phyloP scores from a whole-genome alignment of 2,113 vertebrate species.

The Ardeotis arabs region DNA sequence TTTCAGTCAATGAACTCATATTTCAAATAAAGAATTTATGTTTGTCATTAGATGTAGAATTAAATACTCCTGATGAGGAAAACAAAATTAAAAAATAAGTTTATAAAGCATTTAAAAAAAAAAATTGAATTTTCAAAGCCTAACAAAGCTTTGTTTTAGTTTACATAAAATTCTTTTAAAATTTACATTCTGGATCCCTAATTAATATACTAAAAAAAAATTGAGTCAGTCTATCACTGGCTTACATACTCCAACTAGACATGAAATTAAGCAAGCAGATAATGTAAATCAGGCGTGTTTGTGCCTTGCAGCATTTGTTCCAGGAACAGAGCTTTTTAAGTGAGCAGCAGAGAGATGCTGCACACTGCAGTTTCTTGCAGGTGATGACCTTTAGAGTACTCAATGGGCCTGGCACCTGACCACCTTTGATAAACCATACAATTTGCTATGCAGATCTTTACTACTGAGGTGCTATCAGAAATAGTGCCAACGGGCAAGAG shows the following conservation, averaged over 20 bases:
- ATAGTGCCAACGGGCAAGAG: neutral
- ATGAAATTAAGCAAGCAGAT: neutral
- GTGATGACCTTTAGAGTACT: neutral
- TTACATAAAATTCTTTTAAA: neutral
- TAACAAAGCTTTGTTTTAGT: neutral
- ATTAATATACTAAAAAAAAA: neutral
- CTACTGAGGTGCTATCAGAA: neutral
- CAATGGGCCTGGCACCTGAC: neutral
- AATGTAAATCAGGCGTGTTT: neutral
- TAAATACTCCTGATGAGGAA: neutral
- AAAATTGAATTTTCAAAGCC: neutral
- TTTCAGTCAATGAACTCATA: neutral
- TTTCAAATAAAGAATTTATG: neutral
- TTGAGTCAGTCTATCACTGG: rapidly evolving
- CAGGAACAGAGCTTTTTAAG: neutral
- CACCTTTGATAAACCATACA: neutral
- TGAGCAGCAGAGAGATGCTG: neutral
- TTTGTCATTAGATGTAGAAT: neutral
- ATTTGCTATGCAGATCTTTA: neutral
- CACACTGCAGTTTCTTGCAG: neutral
- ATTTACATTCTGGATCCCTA: neutral
- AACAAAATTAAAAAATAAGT: neutral
- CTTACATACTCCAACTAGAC: neutral
- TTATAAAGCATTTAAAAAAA: neutral
- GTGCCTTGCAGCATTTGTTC: neutral